Evolutionary conservation across 1,140 invertebrate genomes (phyloP).

Genomic region (Diachasma alloeum): DNA sequence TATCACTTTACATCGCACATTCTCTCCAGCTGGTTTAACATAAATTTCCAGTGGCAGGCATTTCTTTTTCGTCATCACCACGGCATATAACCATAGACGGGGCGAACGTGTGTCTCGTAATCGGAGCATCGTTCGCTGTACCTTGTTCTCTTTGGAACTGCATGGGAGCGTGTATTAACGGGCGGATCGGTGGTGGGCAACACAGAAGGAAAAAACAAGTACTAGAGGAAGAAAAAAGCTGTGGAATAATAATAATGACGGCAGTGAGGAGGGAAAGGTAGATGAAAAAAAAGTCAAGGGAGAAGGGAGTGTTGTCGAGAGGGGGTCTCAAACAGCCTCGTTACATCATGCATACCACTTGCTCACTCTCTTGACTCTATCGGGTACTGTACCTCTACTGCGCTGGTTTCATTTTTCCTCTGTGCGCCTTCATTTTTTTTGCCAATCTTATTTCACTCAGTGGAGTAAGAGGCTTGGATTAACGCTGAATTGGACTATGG

Average conservation of each 20-base stretch:
- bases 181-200: constrained; percentile 2
- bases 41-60: constrained; percentile 4
- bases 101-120: constrained; percentile 17
- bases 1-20: neutral
- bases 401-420: neutral
- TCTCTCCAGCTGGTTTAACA: constrained; percentile 12
- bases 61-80: constrained; percentile 16
- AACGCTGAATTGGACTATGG: neutral
- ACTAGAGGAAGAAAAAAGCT: neutral
- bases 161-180: constrained; percentile 26
- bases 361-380: neutral
- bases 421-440: neutral
- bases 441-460: neutral
- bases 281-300: neutral
- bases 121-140: constrained; percentile 21
- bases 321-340: neutral
- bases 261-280: neutral
- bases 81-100: constrained; percentile 18
- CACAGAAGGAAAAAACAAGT: neutral
- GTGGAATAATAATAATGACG: neutral
- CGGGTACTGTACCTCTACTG: neutral
- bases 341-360: constrained; percentile 13
- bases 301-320: neutral
- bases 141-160: constrained; percentile 18
- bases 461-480: neutral